Base-by-base conservation (phyloP, 2,888 invertebrate species). In the Brenthis daphne region DNA sequence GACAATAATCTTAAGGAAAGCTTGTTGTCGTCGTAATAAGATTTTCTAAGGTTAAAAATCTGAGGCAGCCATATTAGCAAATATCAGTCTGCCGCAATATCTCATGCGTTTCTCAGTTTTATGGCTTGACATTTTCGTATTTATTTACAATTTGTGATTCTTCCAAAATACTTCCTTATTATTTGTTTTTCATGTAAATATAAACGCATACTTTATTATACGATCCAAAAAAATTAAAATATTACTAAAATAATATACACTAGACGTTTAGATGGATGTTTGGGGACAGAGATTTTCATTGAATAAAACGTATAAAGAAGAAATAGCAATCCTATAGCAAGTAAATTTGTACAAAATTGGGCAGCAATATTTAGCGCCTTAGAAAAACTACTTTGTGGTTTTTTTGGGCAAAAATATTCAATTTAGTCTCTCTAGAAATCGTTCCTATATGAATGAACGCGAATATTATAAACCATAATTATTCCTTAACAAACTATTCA, bases 1-100 rank as follows among this genome's bases (percentile, higher is more conserved):
- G 83, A 83, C 83, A 84, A 84, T 84, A 82, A 75, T 66, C 67
- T 61, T 69, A 43, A 43, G 63, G 65, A 67, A 57, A 61, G 68
- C 43, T 58, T 63, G 37, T 63, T 63, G 53, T 63, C 37, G 61
- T 53, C 61, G 33, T 43, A n/a, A 51, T 48, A 48, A 8, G 47
- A 53, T 53, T 53, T 55, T 63, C 57, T 37, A n/a, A 51, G 20
- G 47, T 48, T 29, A 48, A 16, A 47, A 67, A 64, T 47, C 64
- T 64, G 33, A 64, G 67, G 37, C 55, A 50, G 70, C 64, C 55
- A 53, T 61, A 50, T 51, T 51, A 37, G n/a, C 33, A 24, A 63
- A 61, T 14, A 55, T 47, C 47, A 48, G 16, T 12, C 8, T 29
- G 53, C 54, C 64, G 8, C 6, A 8, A 1, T 43, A 43, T 43